Evolutionary conservation across 30 jellyfish, hydroid and myxozoan species (phyloP).

Genomic region (Chrysaora quinquecirrha): DNA sequence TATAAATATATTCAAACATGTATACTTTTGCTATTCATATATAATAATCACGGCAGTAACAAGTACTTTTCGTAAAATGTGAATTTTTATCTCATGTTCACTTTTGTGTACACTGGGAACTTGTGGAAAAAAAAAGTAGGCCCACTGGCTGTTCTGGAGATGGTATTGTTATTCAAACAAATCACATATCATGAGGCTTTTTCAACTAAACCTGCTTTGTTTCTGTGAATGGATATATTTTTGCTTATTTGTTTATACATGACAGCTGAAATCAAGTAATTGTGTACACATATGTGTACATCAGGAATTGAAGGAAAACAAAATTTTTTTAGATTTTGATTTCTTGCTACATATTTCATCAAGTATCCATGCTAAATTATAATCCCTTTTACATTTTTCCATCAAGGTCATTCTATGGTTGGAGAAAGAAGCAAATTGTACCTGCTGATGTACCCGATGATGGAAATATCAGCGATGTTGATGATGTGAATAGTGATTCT

Average conservation of each 20-base stretch:
- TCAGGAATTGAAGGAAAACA: slow-evolving; percentile 2
- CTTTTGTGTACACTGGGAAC: slow-evolving; percentile 4
- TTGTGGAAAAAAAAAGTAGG: neutral
- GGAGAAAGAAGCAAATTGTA: neutral
- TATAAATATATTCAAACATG: neutral
- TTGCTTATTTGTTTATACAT: neutral
- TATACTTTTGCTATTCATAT: neutral
- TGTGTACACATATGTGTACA: neutral
- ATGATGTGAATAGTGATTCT: neutral
- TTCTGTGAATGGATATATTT: neutral
- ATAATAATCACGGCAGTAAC: neutral
- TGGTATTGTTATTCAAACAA: neutral
- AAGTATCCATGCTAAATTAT: neutral
- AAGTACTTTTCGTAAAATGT: neutral
- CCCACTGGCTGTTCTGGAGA: neutral
- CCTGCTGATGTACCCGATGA: neutral
- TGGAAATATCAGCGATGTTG: neutral
- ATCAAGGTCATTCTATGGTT: neutral
- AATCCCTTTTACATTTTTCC: neutral
- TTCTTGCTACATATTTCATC: neutral
- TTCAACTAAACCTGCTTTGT: neutral
- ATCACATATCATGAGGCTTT: neutral
- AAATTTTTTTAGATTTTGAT: neutral
- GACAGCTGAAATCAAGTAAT: neutral
- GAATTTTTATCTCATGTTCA: neutral